Evolutionary conservation across 2,888 invertebrate species (phyloP).

Genomic region (Gasteruption jaculator): DNA sequence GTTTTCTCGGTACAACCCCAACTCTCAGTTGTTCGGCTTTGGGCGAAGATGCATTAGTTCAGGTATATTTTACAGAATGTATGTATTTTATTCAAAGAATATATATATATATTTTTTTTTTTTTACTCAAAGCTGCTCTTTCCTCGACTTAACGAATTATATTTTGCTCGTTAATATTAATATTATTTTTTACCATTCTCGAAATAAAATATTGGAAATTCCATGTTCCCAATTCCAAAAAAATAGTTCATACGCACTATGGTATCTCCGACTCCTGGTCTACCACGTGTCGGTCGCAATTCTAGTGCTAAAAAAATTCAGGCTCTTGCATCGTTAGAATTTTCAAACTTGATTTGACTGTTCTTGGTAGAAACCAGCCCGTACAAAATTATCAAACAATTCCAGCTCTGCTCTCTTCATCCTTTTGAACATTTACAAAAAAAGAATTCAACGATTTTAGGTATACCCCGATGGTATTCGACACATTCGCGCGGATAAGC

Average conservation of each 20-base stretch:
- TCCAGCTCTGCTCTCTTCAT: background rate
- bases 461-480: conserved; percentile 98
- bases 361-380: conserved; percentile 42
- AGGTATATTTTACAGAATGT: conserved; percentile 58
- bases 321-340: conserved; percentile 47
- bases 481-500: conserved; percentile 95
- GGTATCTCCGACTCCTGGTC: conserved; percentile 50
- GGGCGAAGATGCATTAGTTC: conserved; percentile 96
- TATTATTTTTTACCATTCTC: background rate
- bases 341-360: conserved; percentile 30
- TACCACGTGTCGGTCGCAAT: conserved; percentile 46
- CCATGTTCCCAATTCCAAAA: no score
- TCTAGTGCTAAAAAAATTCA: conserved; percentile 41
- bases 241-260: conserved; percentile 36
- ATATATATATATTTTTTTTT: conserved; percentile 5
- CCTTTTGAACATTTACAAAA: background rate
- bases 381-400: conserved; percentile 19
- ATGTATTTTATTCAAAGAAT: background rate
- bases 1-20: conserved; percentile 97
- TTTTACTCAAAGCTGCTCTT: background rate
- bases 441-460: conserved; percentile 47
- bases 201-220: background rate
- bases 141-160: background rate
- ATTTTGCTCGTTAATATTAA: background rate
- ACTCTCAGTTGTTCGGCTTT: conserved; percentile 97